phyloP scores from a whole-genome alignment of 2,888 invertebrate species.

The Petrophora chlorosata region DNA sequence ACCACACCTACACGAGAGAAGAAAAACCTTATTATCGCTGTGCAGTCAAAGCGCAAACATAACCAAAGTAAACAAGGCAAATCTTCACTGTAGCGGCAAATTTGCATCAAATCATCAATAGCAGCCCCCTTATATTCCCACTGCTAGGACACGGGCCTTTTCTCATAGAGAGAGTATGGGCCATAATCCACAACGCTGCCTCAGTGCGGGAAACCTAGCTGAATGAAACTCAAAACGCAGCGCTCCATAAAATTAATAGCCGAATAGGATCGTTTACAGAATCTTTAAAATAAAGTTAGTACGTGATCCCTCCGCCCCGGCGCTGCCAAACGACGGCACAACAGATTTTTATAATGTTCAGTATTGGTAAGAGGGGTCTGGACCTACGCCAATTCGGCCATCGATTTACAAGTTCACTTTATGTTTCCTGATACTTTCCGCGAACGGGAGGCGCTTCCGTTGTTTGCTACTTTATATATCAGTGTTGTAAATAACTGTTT shows the following conservation, averaged over 20 bases:
- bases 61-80: no score
- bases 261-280: constrained; percentile 65
- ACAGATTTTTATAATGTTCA: constrained; percentile 81
- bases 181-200: no score
- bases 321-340: constrained; percentile 78
- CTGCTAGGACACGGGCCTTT: no score
- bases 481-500: neutral
- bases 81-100: no score
- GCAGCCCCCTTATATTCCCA: no score
- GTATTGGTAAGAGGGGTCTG: constrained; percentile 79
- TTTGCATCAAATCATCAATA: no score
- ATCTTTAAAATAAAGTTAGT: constrained; percentile 76
- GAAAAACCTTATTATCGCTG: no score
- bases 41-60: no score
- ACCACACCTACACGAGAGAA: no score
- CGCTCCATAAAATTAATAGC: constrained; percentile 70
- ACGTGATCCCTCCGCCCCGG: constrained; percentile 63
- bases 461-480: constrained; percentile 8
- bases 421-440: constrained; percentile 70
- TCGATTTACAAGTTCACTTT: constrained; percentile 79
- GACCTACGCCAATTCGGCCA: constrained; percentile 75
- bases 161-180: no score
- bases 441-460: constrained; percentile 54
- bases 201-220: no score
- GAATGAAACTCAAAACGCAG: no score